A percentile compares a stretch with the other conserved stretches of the same genome.
These are phyloP conservation scores for Zosterops japonicus DNA, from an alignment of 2,113 vertebrate genomes.

Conservation along the genomic window DNA sequence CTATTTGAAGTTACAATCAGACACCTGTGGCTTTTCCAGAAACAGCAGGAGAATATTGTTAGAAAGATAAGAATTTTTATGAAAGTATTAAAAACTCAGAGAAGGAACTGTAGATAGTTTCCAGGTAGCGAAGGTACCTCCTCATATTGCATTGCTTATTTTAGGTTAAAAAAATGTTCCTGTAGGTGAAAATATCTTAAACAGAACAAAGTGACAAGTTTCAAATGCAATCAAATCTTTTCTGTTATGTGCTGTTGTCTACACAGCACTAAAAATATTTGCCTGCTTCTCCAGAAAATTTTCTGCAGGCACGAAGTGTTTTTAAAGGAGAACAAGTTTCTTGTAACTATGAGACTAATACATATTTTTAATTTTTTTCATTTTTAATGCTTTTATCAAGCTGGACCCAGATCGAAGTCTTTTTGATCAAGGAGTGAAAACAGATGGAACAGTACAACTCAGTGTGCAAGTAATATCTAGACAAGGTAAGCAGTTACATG, in stretches of 20 bases:
- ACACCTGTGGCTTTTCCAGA: background rate
- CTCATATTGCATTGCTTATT: background rate
- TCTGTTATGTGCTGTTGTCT: background rate
- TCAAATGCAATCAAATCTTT: background rate
- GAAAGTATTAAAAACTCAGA: background rate
- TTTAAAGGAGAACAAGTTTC: background rate
- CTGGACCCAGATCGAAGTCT: constrained; percentile 95
- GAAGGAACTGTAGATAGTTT: background rate
- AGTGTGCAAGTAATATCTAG: constrained; percentile 96
- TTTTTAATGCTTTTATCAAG: constrained; percentile 66
- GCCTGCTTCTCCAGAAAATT: background rate
- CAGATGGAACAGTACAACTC: constrained; percentile 97
- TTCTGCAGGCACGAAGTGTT: background rate
- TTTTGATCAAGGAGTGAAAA: constrained; percentile 98
- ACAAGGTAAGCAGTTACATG: constrained; percentile 79
- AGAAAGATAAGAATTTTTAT: background rate
- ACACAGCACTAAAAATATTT: background rate
- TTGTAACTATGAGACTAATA: background rate
- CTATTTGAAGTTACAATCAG: background rate
- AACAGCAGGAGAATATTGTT: background rate
- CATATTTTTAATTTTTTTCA: background rate
- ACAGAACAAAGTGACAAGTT: background rate
- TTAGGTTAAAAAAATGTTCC: background rate
- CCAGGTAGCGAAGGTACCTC: background rate
- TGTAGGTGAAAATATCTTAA: background rate